Percentiles rank a stretch among this genome's conserved stretches.
These are phyloP conservation scores for Diachasmimorpha longicaudata DNA, from an alignment of 1,140 invertebrate species.

Conservation along the genomic window DNA sequence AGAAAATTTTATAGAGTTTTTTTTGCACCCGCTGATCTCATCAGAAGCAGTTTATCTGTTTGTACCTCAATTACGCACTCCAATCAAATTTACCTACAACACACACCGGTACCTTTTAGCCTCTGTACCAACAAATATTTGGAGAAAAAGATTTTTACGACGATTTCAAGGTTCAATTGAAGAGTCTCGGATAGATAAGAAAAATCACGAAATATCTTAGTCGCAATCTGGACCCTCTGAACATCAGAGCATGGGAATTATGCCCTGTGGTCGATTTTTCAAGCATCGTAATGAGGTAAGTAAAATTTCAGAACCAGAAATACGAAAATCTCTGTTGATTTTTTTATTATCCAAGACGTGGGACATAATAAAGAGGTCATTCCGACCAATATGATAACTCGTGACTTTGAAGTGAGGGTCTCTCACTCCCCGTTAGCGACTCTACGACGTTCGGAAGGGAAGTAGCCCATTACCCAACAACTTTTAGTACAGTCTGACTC, in stretches of 20 bases:
- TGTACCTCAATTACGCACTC: background rate
- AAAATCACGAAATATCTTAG: conserved; percentile 1
- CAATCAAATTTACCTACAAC: background rate
- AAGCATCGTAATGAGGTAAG: background rate
- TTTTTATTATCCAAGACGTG: background rate
- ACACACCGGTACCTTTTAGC: background rate
- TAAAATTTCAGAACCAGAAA: background rate
- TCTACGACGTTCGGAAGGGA: conserved; percentile 41
- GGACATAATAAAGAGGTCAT: conserved; percentile 41
- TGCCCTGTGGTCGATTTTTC: background rate
- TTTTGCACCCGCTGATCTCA: too few species aligned
- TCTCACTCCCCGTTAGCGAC: conserved; percentile 53
- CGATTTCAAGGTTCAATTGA: conserved; percentile 13
- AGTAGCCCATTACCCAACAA: conserved; percentile 57
- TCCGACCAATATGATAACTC: conserved; percentile 59
- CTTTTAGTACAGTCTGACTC: conserved; percentile 55
- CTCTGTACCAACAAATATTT: background rate
- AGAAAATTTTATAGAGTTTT: too few species aligned
- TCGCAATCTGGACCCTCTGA: background rate
- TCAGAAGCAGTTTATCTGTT: background rate
- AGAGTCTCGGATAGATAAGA: background rate
- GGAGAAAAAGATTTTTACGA: background rate
- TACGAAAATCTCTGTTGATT: background rate
- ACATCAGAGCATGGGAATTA: background rate
- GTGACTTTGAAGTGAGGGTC: conserved; percentile 57